Base-by-base conservation (phyloP, 2,797 vertebrate genomes). In the Betta splendens region DNA sequence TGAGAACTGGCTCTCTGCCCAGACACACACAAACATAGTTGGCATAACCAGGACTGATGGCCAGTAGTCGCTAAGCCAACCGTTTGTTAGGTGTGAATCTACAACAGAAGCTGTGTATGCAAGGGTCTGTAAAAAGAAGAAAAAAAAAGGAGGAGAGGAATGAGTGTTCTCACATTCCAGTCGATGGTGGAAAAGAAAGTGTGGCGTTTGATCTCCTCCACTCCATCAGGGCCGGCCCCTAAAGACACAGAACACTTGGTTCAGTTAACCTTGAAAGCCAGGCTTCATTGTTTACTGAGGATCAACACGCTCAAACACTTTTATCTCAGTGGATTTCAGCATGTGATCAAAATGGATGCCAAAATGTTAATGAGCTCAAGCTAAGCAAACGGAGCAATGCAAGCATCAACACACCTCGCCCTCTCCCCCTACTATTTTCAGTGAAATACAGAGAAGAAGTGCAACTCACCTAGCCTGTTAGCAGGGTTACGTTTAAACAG, bases 181-280 rank as follows among this genome's bases (percentile, higher is more conserved):
- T 99, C 97, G 84, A 99, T 94, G 72, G 95, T 98, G 75, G 94
- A 94, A 91, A 99, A 99, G 87, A 98, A 99, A 28, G 93, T 90
- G 70, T 98, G 97, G 36, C 94, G 94, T 90, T 99, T 98, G 83
- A 99, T 98, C 93, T 99, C 97, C 85, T 98, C 97, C 83, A 99
- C 96, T 17, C 97, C 96, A 77, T 98, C 96, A 39, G 95, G 91
- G 59, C 97, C 97, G 5, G 98, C 98, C 65, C 96, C 97, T 99
- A 58, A 33, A 85, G 49, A 85, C 65, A 83, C 39, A 75, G 69
- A 80, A 51, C 52, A 31, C 22, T 70, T 6, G 55, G 67, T 62
- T 86, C 58, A 78, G 48, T 79, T 51, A 53, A 83, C 58, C 67
- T 66, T 77, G 59, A 50, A 26, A 5, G 12, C 22, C 73, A 0